Evolutionary conservation across 2,113 vertebrate genomes (phyloP), one percentile per base, ranked within the genome.

Genomic region (Cariama cristata): DNA sequence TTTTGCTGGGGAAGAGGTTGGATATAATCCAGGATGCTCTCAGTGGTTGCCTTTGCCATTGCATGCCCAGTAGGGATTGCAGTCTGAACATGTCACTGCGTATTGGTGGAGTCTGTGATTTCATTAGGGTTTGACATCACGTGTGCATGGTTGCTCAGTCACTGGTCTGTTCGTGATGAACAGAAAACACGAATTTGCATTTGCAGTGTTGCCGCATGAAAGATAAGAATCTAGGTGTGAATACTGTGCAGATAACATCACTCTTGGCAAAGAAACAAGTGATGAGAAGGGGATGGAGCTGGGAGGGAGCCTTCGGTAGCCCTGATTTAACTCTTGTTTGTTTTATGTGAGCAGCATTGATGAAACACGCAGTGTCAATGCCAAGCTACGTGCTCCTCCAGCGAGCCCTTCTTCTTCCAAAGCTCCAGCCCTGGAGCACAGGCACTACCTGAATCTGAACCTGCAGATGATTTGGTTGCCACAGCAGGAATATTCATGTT

Each of bases 11-110:
- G 73, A 89, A 47, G 63, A 74, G 87, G n/a, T 86, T 97, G 94
- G 96, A 81, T 42, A 5, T 7, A 20, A 42, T 71, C 94, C 94
- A 96, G 85, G 86, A 63, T 67, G 72, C 83, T 88, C 52, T 88
- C 80, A 68, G 95, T 87, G 63, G 74, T 79, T 96, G 84, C 85
- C 66, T 91, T 92, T 93, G 86, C 90, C 80, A 22, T 86, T 71
- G 60, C 89, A 56, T 86, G 95, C 95, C 91, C 90, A 6, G 90
- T 68, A 42, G 42, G 92, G 71, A 85, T 62, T 89, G 93, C 89
- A 86, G 91, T 69, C 60, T 63, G 94, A 93, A 72, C 88, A 49
- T 69, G 73, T 76, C 92, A 19, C 82, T 21, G 82, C 55, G 69
- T 19, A 52, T 27, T 81, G 75, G 42, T 44, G 93, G 75, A 69